Conservation (phyloP, 37 sponge, comb jelly and placozoan genomes). For the Sycon ciliatum region DNA sequence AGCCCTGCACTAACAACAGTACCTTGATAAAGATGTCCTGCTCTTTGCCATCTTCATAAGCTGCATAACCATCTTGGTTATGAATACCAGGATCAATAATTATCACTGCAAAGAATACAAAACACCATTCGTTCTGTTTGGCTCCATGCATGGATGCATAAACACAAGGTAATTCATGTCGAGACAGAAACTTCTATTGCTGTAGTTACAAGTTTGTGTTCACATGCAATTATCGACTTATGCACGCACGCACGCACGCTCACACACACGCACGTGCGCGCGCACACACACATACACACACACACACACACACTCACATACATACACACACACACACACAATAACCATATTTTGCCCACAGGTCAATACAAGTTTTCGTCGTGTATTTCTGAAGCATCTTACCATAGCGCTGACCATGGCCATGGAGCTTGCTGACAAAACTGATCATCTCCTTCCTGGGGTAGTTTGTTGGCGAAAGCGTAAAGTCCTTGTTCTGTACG, state of each 20-base stretch:
- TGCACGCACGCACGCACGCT: neutral
- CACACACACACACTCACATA: too few relatives aligned
- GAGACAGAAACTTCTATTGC: too few relatives aligned
- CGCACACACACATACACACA: neutral
- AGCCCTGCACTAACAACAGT: neutral
- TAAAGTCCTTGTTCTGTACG: constrained; percentile 72
- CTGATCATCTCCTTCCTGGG: constrained; percentile 43
- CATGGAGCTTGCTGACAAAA: constrained; percentile 56
- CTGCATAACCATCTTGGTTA: constrained; percentile 36
- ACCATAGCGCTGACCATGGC: constrained; percentile 73
- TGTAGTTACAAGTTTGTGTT: too few relatives aligned
- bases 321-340: too few relatives aligned
- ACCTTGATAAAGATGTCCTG: constrained; percentile 68
- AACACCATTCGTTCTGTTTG: neutral
- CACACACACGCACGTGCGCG: neutral
- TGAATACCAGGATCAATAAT: constrained; percentile 80
- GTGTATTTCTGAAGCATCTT: neutral
- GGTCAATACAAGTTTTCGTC: too few relatives aligned
- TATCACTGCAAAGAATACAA: constrained; percentile 40
- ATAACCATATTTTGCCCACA: too few relatives aligned
- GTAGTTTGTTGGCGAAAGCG: constrained; percentile 62
- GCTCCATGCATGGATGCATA: too few relatives aligned
- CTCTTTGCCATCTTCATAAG: constrained; percentile 58
- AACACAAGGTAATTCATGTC: too few relatives aligned
- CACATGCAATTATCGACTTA: too few relatives aligned